Conservation (phyloP, 2,888 invertebrate species). For the Cristatella mucedo region DNA sequence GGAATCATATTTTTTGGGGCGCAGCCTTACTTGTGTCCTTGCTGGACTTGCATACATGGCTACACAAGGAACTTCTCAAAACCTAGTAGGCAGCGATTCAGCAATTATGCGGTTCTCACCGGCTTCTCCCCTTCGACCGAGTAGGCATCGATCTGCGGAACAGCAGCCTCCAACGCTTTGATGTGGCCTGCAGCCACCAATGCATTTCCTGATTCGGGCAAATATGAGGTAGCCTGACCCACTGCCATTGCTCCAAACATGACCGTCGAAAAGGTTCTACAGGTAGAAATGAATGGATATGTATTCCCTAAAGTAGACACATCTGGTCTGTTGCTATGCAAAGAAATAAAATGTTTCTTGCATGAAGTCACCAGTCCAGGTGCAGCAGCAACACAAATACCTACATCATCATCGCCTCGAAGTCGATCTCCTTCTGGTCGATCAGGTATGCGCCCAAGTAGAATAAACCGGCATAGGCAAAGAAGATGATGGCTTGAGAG, state of each 20-base stretch:
- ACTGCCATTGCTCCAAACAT: slow-evolving; percentile 39
- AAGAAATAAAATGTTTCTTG: too few species aligned
- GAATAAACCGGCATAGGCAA: slow-evolving; percentile 45
- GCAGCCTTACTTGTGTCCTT: too few species aligned
- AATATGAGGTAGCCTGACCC: slow-evolving; percentile 16
- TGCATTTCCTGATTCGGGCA: slow-evolving; percentile 19
- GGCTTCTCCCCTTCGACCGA: slow-evolving; percentile 20
- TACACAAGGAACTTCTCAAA: too few species aligned
- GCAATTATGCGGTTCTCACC: too few species aligned
- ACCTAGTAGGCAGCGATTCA: too few species aligned
- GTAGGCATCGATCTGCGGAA: slow-evolving; percentile 24
- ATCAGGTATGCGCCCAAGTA: slow-evolving; percentile 44
- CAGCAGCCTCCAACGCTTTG: slow-evolving; percentile 22
- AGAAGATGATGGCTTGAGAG: slow-evolving; percentile 44
- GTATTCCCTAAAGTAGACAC: too few species aligned
- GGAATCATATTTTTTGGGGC: too few species aligned
- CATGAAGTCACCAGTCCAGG: too few species aligned
- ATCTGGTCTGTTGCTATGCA: too few species aligned
- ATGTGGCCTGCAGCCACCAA: slow-evolving; percentile 23
- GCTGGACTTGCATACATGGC: too few species aligned
- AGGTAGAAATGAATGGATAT: too few species aligned
- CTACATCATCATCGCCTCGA: slow-evolving; percentile 30
- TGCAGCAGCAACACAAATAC: too few species aligned
- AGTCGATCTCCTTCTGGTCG: slow-evolving; percentile 32
- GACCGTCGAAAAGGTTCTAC: slow-evolving; percentile 42